Conservation (phyloP, 2,797 vertebrate species). For the Acanthurus tractus region DNA sequence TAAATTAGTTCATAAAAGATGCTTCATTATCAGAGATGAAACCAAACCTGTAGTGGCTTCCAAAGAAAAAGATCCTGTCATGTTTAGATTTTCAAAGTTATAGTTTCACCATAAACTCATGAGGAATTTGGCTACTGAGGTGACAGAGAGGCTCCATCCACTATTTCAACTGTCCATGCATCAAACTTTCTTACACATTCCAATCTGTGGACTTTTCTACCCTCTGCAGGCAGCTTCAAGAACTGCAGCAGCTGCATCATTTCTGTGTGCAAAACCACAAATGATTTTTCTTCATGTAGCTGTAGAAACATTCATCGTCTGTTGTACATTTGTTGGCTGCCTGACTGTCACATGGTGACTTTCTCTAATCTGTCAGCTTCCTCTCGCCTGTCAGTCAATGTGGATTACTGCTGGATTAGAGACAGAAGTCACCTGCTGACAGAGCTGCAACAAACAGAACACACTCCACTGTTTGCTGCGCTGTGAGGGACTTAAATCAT, state of each 20-base stretch:
- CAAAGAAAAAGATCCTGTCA: too few species aligned
- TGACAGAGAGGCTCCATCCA: neutral
- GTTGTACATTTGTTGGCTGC: neutral
- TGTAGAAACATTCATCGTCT: neutral
- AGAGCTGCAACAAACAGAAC: slow-evolving; percentile 10
- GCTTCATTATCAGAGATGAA: too few species aligned
- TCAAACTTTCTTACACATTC: neutral
- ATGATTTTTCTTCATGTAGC: neutral
- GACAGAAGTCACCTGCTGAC: slow-evolving; percentile 6
- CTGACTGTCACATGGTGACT: neutral
- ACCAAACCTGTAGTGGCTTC: too few species aligned
- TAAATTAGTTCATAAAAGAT: too few species aligned
- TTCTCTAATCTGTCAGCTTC: slow-evolving; percentile 12
- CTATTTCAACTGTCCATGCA: too few species aligned
- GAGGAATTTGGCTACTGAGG: too few species aligned
- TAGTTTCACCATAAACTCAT: too few species aligned
- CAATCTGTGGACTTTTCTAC: neutral
- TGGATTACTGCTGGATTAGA: slow-evolving; percentile 55
- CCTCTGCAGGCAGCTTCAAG: slow-evolving; percentile 45
- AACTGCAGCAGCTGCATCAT: neutral
- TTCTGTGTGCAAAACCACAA: neutral
- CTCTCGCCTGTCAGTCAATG: neutral
- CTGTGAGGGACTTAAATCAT: too few species aligned
- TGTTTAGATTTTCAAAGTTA: too few species aligned
- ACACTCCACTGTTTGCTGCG: neutral